These are phyloP conservation scores for Xiphophorus maculatus DNA, from an alignment of 2,113 vertebrate species.

Conservation along the genomic window DNA sequence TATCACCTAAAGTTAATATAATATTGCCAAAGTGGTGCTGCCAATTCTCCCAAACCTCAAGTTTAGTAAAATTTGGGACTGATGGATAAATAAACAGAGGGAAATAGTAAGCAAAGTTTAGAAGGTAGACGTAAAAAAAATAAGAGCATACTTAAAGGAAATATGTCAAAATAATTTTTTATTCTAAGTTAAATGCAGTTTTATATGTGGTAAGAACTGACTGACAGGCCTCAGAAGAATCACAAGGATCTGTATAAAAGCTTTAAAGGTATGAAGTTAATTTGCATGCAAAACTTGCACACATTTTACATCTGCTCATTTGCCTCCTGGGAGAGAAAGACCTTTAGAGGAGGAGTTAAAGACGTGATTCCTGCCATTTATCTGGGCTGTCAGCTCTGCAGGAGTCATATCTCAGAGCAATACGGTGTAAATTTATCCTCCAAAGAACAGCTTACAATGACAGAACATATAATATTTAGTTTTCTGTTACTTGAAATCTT, in stretches of 20 bases:
- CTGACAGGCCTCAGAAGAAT: neutral
- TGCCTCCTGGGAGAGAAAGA: neutral
- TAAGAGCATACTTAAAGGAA: too few species aligned
- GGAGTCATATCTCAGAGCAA: conserved; percentile 14
- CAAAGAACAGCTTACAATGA: neutral
- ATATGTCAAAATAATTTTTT: neutral
- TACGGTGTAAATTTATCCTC: neutral
- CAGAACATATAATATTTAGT: neutral
- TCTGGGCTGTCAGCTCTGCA: conserved; percentile 22
- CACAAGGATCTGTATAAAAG: neutral
- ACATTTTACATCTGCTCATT: conserved; percentile 5
- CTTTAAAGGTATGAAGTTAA: conserved; percentile 29
- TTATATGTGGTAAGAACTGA: neutral
- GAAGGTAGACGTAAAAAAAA: too few species aligned
- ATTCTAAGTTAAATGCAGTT: neutral
- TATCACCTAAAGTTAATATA: too few species aligned
- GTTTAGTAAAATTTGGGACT: too few species aligned
- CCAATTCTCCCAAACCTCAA: too few species aligned
- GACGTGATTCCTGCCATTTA: neutral
- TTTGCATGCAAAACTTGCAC: conserved; percentile 19
- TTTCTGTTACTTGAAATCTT: neutral
- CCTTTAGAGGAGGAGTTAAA: conserved; percentile 3
- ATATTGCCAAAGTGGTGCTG: too few species aligned
- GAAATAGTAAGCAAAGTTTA: neutral
- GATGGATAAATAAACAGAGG: too few species aligned